Conservation (phyloP, 1,140 invertebrate species). For the Drosophila prosaltans region DNA sequence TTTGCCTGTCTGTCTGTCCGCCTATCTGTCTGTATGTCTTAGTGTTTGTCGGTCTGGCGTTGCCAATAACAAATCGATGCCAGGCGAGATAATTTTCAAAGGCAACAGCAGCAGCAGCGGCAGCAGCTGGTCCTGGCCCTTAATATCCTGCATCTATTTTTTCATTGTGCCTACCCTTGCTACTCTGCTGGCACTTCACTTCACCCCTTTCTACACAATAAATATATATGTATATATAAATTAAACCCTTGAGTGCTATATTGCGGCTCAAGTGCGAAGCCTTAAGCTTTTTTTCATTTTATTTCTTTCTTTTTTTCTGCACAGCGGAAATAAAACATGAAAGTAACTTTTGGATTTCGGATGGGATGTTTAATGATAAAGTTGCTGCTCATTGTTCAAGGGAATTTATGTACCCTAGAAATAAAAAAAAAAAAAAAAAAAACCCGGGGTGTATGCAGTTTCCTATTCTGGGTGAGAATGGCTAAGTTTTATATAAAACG, state of each 20-base stretch:
- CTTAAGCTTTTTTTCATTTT: slow-evolving; percentile 60
- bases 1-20: not conserved
- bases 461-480: too few species aligned
- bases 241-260: slow-evolving; percentile 78
- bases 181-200: not conserved
- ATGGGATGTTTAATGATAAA: slow-evolving; percentile 79
- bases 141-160: slow-evolving; percentile 78
- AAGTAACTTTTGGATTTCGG: slow-evolving; percentile 78
- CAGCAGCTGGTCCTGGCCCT: slow-evolving; percentile 28
- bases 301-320: slow-evolving; percentile 23
- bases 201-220: slow-evolving; percentile 21
- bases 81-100: slow-evolving; percentile 66
- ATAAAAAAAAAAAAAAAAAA: too few species aligned
- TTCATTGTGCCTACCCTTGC: slow-evolving; percentile 52
- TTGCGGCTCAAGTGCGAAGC: slow-evolving; percentile 74
- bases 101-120: slow-evolving; percentile 67
- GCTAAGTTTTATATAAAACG: too few species aligned
- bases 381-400: slow-evolving; percentile 45
- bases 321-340: slow-evolving; percentile 77
- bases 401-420: not conserved
- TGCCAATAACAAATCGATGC: slow-evolving; percentile 70
- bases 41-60: slow-evolving; percentile 25
- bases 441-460: too few species aligned
- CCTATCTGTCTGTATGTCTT: slow-evolving; percentile 3
- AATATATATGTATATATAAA: slow-evolving; percentile 45